Percentiles rank a stretch among this genome's conserved stretches.
phyloP scores from a whole-genome alignment of 2,113 vertebrate species.

The Gila orcuttii region DNA sequence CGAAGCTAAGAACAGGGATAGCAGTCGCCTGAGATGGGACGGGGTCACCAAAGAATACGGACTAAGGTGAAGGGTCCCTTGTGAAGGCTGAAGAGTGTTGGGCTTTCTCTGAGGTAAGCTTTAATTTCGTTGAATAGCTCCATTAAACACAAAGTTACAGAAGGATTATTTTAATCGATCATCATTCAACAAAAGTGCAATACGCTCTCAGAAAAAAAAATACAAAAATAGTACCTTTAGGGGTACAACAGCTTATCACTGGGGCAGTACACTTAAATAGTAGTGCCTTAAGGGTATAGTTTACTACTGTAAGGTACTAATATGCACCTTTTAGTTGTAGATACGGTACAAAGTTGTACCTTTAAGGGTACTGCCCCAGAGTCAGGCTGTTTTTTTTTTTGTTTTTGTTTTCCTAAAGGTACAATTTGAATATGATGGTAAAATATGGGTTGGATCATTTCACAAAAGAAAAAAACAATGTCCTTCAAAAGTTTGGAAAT shows the following conservation, averaged over 20 bases:
- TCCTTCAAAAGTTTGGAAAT: background rate
- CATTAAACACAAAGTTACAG: conserved; percentile 44
- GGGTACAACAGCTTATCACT: no score
- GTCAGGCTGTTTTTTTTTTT: background rate
- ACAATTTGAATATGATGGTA: background rate
- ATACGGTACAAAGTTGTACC: background rate
- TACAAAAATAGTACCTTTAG: no score
- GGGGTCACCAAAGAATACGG: conserved; percentile 64
- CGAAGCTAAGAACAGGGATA: conserved; percentile 62
- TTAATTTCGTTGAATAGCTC: conserved; percentile 27
- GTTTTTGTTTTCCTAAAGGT: background rate
- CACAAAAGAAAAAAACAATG: background rate
- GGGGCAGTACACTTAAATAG: background rate
- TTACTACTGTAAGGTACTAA: background rate
- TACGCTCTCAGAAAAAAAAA: background rate
- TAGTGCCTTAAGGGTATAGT: background rate
- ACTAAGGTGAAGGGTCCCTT: conserved; percentile 57
- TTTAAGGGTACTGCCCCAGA: background rate
- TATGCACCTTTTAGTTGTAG: background rate
- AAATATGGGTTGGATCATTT: conserved; percentile 11
- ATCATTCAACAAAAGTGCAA: conserved; percentile 21
- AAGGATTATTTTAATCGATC: conserved; percentile 44
- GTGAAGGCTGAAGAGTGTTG: conserved; percentile 42
- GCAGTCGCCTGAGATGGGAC: conserved; percentile 60
- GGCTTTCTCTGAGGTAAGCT: conserved; percentile 55